phyloP scores from a whole-genome alignment of 2,113 vertebrate species.

The Tretioscincus oriximinensis region DNA sequence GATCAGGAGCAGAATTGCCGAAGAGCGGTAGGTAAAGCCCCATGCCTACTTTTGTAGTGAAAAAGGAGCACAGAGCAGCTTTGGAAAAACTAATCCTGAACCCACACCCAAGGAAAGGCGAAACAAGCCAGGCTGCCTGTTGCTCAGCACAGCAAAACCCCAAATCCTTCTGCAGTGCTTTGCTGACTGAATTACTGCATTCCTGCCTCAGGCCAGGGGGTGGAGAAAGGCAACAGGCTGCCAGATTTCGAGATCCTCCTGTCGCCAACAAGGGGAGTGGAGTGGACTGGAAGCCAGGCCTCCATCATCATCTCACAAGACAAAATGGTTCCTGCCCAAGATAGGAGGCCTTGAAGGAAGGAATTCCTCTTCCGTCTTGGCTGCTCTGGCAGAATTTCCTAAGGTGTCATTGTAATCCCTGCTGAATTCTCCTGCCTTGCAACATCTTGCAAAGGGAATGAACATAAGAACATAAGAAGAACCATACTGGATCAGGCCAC shows the following conservation, averaged over 20 bases:
- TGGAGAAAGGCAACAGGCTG: not conserved
- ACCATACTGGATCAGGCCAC: too few relatives aligned
- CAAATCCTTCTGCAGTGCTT: constrained; percentile 28
- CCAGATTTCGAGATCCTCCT: constrained; percentile 24
- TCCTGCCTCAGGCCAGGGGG: not conserved
- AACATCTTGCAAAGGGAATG: not conserved
- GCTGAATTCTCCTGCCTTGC: fast-evolving
- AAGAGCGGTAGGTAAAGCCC: too few relatives aligned
- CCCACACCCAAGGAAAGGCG: not conserved
- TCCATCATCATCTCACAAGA: not conserved
- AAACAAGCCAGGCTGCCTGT: constrained; percentile 18
- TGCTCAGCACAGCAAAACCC: constrained; percentile 38
- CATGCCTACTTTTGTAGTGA: not conserved
- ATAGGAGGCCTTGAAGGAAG: not conserved
- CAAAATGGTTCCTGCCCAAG: not conserved
- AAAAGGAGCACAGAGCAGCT: not conserved
- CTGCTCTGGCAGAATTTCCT: not conserved
- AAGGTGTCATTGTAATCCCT: not conserved
- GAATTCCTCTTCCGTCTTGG: not conserved
- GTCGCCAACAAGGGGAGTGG: constrained; percentile 14
- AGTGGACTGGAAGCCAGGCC: not conserved
- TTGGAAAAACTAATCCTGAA: too few relatives aligned
- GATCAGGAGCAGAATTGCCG: not conserved
- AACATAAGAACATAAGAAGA: too few relatives aligned
- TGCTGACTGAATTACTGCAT: constrained; percentile 23